Conservation (phyloP, 2,797 vertebrate genomes). For the Pseudochromis fuscus region DNA sequence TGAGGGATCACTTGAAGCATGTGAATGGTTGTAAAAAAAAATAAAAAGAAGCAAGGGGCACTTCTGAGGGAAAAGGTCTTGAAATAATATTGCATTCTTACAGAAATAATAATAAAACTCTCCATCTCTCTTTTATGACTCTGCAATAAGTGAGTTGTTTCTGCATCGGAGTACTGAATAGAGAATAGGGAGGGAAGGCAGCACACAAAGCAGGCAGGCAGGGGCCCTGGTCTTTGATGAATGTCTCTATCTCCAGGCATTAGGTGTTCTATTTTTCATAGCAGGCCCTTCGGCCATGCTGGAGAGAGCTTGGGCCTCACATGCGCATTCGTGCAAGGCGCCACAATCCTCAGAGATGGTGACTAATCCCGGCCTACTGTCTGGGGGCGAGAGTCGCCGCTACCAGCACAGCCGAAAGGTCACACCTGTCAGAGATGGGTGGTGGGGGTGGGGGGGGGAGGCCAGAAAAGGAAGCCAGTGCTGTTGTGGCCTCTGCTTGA, state of each 20-base stretch:
- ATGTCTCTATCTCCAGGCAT: slow-evolving; percentile 87
- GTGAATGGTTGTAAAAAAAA: slow-evolving; percentile 30
- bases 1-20: slow-evolving; percentile 54
- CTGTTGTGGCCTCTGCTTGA: slow-evolving; percentile 52
- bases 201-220: slow-evolving; percentile 73
- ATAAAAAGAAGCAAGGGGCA: slow-evolving; percentile 33
- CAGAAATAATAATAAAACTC: slow-evolving; percentile 76
- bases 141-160: slow-evolving; percentile 80
- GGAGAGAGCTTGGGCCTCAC: slow-evolving; percentile 73
- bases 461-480: slow-evolving; percentile 54
- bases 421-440: slow-evolving; percentile 80
- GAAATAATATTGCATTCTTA: slow-evolving; percentile 69
- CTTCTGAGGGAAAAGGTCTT: slow-evolving; percentile 38
- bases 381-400: slow-evolving; percentile 70
- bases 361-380: slow-evolving; percentile 81
- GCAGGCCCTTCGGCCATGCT: slow-evolving; percentile 76
- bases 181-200: slow-evolving; percentile 69
- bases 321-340: slow-evolving; percentile 70
- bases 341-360: slow-evolving; percentile 75
- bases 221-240: slow-evolving; percentile 81
- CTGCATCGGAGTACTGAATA: slow-evolving; percentile 70
- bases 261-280: slow-evolving; percentile 88
- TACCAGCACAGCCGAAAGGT: slow-evolving; percentile 81
- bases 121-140: slow-evolving; percentile 76
- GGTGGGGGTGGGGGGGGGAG: slow-evolving; percentile 14